phyloP scores from a whole-genome alignment of 2,888 invertebrate genomes.

The Melieria picta region DNA sequence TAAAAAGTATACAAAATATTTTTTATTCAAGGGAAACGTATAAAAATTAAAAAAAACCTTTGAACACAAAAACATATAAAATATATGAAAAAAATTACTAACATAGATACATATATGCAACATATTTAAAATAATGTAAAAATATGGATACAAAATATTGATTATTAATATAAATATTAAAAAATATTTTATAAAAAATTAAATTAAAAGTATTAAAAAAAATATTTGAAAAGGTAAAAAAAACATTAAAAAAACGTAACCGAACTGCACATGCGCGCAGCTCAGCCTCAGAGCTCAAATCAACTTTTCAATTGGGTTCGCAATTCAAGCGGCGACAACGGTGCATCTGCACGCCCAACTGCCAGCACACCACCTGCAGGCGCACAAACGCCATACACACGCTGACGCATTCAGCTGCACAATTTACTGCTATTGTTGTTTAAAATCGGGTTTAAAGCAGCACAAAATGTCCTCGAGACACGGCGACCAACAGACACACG shows the following conservation, averaged over 20 bases:
- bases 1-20: too few relatives aligned
- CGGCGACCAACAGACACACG: constrained; percentile 1
- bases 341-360: background rate
- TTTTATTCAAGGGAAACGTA: too few relatives aligned
- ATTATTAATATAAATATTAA: too few relatives aligned
- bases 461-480: constrained; percentile 23
- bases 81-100: too few relatives aligned
- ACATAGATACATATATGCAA: too few relatives aligned
- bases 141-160: too few relatives aligned
- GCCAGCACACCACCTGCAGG: constrained; percentile 15
- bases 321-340: too few relatives aligned
- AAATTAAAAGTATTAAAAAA: background rate
- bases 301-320: too few relatives aligned
- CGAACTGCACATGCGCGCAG: background rate
- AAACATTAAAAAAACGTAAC: background rate
- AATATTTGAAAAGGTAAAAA: background rate
- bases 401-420: background rate
- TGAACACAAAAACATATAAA: too few relatives aligned
- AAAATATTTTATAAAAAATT: background rate
- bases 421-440: constrained; percentile 40
- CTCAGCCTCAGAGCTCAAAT: too few relatives aligned
- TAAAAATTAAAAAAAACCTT: too few relatives aligned
- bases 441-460: constrained; percentile 25
- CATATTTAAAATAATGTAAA: too few relatives aligned
- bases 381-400: background rate